Base-by-base conservation (phyloP, 1,140 invertebrate species). In the Leptinotarsa undecemlineata region DNA sequence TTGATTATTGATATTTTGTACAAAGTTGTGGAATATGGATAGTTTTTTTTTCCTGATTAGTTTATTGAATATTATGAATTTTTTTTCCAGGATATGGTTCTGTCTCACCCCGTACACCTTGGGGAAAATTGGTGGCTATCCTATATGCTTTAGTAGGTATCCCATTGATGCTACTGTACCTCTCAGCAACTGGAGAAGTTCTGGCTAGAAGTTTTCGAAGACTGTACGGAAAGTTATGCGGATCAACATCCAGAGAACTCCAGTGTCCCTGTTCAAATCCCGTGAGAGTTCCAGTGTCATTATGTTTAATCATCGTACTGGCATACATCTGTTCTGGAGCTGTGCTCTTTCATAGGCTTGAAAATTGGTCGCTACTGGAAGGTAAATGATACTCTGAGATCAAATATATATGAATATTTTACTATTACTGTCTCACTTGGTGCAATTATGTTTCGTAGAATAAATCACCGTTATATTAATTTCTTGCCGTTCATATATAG, bases 281-380 rank as follows among this genome's bases (percentile, higher is more conserved):
- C 51, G 88, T 90, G 61, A 88, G 90, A 80, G 92, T 96, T 74
- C 95, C 97, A 62, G 92, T 98, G 61, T 92, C 92, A 63, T 88
- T 99, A 6, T 98, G 96, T 79, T 88, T 98, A 81, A 87, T 95
- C 62, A 93, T 98, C 17, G 93, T 99, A 77, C 87, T 96, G 19
- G 89, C 92, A 68, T 99, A 99, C 86, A 92, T 99, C 82, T 93
- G 93, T 75, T 91, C 94, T 23, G 98, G 98, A 1, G 95, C 97
- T 0, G 88, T 96, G 71, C 88, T 99, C 67, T 99, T 99, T 85
- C 91, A 94, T 82, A 93, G 93, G 83, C 89, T 94, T 23, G 93
- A 94, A 88, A 95, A 92, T 63, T 99, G 97, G 97, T 93, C 90
- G 33, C 90, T 96, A 26, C 87, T 99, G 17, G 97, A 98, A 82